Percentiles rank a stretch among this genome's conserved stretches.
Conservation (phyloP, 2,888 invertebrate species). For the Eueremaeus valkanovi region DNA sequence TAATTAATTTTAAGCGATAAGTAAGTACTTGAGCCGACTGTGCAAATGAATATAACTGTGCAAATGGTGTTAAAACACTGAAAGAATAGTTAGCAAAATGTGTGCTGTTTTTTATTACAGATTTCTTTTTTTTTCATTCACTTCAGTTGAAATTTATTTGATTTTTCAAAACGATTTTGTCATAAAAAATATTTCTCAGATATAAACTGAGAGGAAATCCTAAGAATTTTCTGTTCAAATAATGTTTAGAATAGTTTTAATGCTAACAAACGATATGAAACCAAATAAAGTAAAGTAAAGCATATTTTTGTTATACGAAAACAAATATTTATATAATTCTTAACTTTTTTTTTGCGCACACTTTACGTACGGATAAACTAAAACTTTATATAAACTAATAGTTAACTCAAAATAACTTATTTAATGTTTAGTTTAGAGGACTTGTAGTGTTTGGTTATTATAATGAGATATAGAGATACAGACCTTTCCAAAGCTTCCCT, state of each 20-base stretch:
- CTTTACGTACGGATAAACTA: background rate
- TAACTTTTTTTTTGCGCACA: background rate
- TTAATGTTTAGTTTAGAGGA: background rate
- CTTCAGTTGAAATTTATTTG: no score
- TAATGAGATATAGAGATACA: conserved; percentile 50
- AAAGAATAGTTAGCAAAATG: no score
- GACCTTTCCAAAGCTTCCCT: conserved; percentile 84
- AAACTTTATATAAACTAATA: background rate
- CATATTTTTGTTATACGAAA: background rate
- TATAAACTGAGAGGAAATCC: no score
- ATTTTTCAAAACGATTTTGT: no score
- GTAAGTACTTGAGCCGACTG: background rate
- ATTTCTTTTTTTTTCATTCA: no score
- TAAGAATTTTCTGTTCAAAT: no score
- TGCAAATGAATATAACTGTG: background rate
- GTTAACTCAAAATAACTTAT: background rate
- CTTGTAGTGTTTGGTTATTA: background rate
- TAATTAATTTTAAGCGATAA: background rate
- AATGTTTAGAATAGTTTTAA: background rate
- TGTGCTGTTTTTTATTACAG: no score
- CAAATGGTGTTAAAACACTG: no score
- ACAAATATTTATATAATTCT: conserved; percentile 19
- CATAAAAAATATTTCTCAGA: no score
- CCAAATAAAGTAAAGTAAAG: conserved; percentile 16
- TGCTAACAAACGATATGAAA: background rate